A percentile compares a stretch with the other conserved stretches of the same genome.
Evolutionary conservation across 2,888 invertebrate species (phyloP).

Genomic region (Dolomedes plantarius): DNA sequence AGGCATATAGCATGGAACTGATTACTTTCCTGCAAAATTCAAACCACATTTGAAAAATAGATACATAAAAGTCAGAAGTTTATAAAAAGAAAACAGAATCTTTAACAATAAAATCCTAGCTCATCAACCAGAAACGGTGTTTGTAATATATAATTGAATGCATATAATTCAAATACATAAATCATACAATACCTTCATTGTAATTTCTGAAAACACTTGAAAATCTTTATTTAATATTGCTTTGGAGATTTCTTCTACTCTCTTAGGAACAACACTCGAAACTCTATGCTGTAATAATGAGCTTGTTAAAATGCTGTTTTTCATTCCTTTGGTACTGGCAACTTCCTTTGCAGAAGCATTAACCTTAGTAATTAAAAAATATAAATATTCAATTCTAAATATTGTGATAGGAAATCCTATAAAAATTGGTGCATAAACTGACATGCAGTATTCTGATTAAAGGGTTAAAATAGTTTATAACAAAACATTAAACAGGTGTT

Average conservation of each 20-base stretch:
- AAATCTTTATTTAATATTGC: slow-evolving; percentile 86
- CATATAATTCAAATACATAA: too few relatives aligned
- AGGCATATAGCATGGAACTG: slow-evolving; percentile 95
- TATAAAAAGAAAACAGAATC: too few relatives aligned
- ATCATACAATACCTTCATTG: slow-evolving; percentile 91
- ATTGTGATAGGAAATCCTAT: too few relatives aligned
- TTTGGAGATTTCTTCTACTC: slow-evolving; percentile 81
- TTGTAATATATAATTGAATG: too few relatives aligned
- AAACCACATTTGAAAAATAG: background rate
- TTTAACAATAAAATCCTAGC: too few relatives aligned
- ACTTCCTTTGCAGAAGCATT: slow-evolving; percentile 87
- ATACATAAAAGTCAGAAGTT: too few relatives aligned
- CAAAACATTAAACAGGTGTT: too few relatives aligned
- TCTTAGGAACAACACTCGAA: slow-evolving; percentile 84
- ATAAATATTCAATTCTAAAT: too few relatives aligned
- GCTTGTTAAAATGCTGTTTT: slow-evolving; percentile 86
- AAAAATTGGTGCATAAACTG: too few relatives aligned
- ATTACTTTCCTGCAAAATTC: slow-evolving; percentile 86
- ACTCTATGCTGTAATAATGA: slow-evolving; percentile 86
- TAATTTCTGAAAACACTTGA: slow-evolving; percentile 89
- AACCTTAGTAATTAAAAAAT: slow-evolving; percentile 46
- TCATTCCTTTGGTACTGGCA: slow-evolving; percentile 94
- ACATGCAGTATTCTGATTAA: too few relatives aligned
- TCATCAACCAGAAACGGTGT: too few relatives aligned
- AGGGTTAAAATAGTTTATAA: too few relatives aligned